A percentile compares a stretch with the other conserved stretches of the same genome.
phyloP scores from a whole-genome alignment of 1,140 invertebrate genomes.

The Pollicipes pollicipes region DNA sequence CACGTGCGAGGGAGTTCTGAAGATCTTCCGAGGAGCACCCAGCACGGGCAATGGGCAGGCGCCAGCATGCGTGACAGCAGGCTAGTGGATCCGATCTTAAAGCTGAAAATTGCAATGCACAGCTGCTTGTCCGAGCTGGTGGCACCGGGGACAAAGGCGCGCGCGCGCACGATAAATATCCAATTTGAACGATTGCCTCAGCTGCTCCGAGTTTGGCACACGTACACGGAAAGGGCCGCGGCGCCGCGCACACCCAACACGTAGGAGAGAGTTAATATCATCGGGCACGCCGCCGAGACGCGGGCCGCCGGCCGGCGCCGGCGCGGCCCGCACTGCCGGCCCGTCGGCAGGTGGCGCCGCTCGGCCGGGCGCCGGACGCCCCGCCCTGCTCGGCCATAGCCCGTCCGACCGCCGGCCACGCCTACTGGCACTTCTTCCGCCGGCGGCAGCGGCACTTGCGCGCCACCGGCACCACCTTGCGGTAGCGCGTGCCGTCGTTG shows the following conservation, averaged over 20 bases:
- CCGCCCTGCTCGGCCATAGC: not conserved
- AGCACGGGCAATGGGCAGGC: too few relatives aligned
- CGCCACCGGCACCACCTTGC: constrained; percentile 87
- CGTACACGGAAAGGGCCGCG: not conserved
- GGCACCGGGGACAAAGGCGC: too few relatives aligned
- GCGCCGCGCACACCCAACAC: not conserved
- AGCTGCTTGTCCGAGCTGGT: not conserved
- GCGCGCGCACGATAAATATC: not conserved
- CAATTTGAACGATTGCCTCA: not conserved
- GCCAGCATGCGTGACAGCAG: too few relatives aligned
- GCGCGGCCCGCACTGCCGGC: too few relatives aligned
- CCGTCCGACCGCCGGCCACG: not conserved
- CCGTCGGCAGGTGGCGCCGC: too few relatives aligned
- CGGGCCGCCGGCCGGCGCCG: too few relatives aligned
- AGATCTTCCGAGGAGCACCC: too few relatives aligned
- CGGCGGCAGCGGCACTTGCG: constrained; percentile 50
- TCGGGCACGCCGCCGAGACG: not conserved
- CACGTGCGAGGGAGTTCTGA: too few relatives aligned
- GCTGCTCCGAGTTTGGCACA: not conserved
- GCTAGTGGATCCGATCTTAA: too few relatives aligned
- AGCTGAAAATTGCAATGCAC: not conserved
- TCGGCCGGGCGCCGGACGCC: too few relatives aligned
- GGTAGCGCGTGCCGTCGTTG: constrained; percentile 75
- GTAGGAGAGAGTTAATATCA: not conserved
- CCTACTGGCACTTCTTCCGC: not conserved